These are phyloP conservation scores for Drosophila parthenogenetica DNA, from an alignment of 2,888 invertebrate species.

Conservation along the genomic window DNA sequence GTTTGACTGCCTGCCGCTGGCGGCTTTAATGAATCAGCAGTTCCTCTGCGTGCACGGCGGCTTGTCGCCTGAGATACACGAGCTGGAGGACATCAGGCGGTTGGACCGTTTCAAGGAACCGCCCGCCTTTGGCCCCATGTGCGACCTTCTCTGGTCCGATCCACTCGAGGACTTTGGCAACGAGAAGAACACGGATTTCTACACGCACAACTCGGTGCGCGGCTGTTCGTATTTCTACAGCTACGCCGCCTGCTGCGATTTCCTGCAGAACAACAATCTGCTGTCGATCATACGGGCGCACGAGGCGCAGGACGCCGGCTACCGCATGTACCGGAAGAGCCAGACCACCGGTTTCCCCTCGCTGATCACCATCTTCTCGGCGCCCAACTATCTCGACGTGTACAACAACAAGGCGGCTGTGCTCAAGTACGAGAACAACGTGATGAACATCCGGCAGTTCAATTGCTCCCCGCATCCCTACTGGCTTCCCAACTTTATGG, in stretches of 20 bases:
- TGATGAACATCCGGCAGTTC: slow-evolving; percentile 99
- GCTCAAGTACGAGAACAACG: slow-evolving; percentile 99
- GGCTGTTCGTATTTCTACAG: slow-evolving; percentile 99
- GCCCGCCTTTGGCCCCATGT: slow-evolving; percentile 99
- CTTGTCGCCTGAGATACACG: slow-evolving; percentile 99
- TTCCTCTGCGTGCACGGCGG: slow-evolving; percentile 99
- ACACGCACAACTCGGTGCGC: slow-evolving; percentile 99
- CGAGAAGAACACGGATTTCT: slow-evolving; percentile 98
- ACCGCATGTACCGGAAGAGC: slow-evolving; percentile 99
- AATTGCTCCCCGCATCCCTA: slow-evolving; percentile 99
- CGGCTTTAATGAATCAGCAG: slow-evolving; percentile 99
- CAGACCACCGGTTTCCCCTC: slow-evolving; percentile 99
- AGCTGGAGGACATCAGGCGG: slow-evolving; percentile 98
- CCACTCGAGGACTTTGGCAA: slow-evolving; percentile 99
- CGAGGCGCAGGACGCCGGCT: slow-evolving; percentile 99
- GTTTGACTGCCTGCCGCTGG: slow-evolving; percentile 99
- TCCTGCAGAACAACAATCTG: slow-evolving; percentile 99
- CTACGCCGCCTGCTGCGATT: slow-evolving; percentile 99
- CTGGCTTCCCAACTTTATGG: slow-evolving; percentile 99
- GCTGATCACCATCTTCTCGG: slow-evolving; percentile 99
- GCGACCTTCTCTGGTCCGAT: slow-evolving; percentile 99
- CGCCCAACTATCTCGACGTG: slow-evolving; percentile 99
- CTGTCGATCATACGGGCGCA: slow-evolving; percentile 99
- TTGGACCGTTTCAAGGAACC: slow-evolving; percentile 99
- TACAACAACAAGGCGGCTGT: slow-evolving; percentile 99